Evolutionary conservation across 2,888 invertebrate species (phyloP), one percentile per base, ranked within the genome.

Genomic region (Ectemnius lituratus): DNA sequence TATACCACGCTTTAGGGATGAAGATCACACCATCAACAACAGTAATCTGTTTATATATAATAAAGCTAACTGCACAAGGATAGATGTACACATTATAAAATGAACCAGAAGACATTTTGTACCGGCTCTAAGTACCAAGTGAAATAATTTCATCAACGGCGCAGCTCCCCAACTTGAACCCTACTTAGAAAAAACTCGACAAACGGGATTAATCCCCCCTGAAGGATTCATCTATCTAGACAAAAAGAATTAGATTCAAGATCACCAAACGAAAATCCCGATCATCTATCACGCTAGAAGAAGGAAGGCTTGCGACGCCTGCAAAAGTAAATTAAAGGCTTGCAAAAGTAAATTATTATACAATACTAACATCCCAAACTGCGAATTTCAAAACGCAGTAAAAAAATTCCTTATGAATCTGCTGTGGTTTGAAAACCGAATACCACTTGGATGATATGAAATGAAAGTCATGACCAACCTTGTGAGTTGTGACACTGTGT

Each of bases 11-110:
- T 14, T 63, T 0, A 8, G 56, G 2, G 13, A 28, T n/a, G 66
- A 61, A 1, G 45, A 70, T 1, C 78, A 47, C 4, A 61, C 28
- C 16, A 73, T 67, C 16, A 23, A 45, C 2, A 4, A 68, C 20
- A 75, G 65, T 1, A 76, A 75, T 13, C 2, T 28, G 1, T 49
- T 13, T 18, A 1, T 80, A n/a, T 74, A 75, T 27, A 27, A 75
- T 0, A 2, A 14, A 27, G 76, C 75, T 28, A 23, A 69, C 5
- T 67, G 76, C 0, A 13, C 27, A 0, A 57, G 70, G n/a, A 76
- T 77, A 0, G 70, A 77, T 18, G 37, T 28, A 0, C 68, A 65
- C 45, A 71, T 73, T 0, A 4, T 79, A 14, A 72, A 59, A 73
- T 4, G 1, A 11, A 14, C 4, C 2, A 52, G 52, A 2, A 52